Base-by-base conservation (phyloP, 2,888 invertebrate genomes). In the Brenthis hecate region DNA sequence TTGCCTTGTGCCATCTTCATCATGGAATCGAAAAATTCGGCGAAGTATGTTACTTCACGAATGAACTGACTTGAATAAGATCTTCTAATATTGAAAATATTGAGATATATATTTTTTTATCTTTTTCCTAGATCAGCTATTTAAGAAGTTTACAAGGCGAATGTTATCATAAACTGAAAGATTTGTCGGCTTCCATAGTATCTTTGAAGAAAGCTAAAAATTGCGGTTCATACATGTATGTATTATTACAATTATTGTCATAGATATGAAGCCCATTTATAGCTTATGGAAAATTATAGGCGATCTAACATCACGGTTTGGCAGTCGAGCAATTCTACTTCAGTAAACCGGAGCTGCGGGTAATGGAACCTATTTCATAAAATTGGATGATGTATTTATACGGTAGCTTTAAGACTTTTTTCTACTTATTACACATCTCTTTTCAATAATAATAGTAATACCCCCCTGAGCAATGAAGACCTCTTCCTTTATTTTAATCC, bases 71-170 rank as follows among this genome's bases (percentile, higher is more conserved):
- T 55, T 50, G 16, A n/a, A 23, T 47, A 28, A 8, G 11, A 23
- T 48, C 14, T 28, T 56, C 2, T 23, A 51, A n/a, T 43, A 16
- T 11, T 43, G 8, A 19, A 57, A 36, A n/a, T 56, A 13, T 16
- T 28, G 36, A 43, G 1, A 28, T 6, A n/a, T 11, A 28, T 50
- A 13, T 60, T 60, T 13, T 60, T 6, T 60, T 51, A 50, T 14
- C 23, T 32, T 61, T 47, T 56, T 68, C 58, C 19, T 71, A 92
- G 91, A 75, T 87, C 48, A 79, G 74, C 73, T 91, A 85, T 68
- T 75, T 92, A 62, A 81, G 81, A 68, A 83, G 79, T 53, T 76
- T 92, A 23, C 84, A 89, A 81, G 91, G 85, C 0, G 92, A 92
- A 74, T 87, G 91, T 69, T 77, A 81, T 36, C 85, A 85, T 69